These are phyloP conservation scores for Catamblyrhynchus diadema DNA, from an alignment of 2,797 vertebrate species.

Conservation along the genomic window DNA sequence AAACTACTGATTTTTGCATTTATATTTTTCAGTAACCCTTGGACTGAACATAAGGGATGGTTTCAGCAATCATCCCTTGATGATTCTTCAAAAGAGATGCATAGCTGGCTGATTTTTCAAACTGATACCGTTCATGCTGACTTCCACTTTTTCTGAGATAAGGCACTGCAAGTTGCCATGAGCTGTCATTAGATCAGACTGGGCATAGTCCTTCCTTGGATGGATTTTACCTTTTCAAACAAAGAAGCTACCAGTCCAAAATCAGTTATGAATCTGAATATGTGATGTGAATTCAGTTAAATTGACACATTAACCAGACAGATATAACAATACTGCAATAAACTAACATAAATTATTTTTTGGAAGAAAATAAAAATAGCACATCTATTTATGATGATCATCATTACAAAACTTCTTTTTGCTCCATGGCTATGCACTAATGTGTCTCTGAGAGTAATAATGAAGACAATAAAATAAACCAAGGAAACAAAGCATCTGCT, in stretches of 20 bases:
- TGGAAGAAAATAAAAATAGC: background rate
- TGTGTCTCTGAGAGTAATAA: background rate
- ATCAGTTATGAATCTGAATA: background rate
- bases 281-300: background rate
- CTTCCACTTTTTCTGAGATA: background rate
- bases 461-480: background rate
- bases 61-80: background rate
- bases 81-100: background rate
- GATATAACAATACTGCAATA: background rate
- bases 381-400: background rate
- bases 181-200: background rate
- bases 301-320: background rate
- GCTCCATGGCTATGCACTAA: background rate
- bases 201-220: background rate
- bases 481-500: background rate
- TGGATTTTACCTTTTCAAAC: background rate
- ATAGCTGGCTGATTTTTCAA: background rate
- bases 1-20: background rate
- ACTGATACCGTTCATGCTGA: background rate
- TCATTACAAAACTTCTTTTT: background rate
- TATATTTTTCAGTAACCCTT: background rate
- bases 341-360: background rate
- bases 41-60: background rate
- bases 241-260: background rate
- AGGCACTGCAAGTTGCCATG: background rate